Evolutionary conservation across 2,113 vertebrate genomes (phyloP).

Genomic region (Gadus macrocephalus): DNA sequence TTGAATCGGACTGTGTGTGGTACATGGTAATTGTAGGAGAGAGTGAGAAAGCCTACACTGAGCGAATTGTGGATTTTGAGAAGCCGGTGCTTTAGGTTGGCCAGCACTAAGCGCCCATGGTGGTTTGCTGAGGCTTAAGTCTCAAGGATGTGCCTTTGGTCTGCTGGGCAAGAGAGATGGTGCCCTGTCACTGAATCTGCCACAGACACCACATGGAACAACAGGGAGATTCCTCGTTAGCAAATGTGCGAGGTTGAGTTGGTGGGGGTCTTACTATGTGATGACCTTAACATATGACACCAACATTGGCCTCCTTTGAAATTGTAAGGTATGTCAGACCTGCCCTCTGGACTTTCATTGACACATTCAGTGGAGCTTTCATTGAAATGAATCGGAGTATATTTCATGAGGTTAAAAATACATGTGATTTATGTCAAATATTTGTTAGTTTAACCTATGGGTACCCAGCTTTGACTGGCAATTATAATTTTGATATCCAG

Average conservation of each 20-base stretch:
- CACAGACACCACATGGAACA: slow-evolving; percentile 35
- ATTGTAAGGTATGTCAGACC: slow-evolving; percentile 35
- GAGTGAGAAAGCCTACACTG: slow-evolving; percentile 31
- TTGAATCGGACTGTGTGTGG: slow-evolving; percentile 47
- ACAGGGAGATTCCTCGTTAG: slow-evolving; percentile 34
- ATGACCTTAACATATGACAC: slow-evolving; percentile 46
- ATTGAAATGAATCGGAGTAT: slow-evolving; percentile 40
- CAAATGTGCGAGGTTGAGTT: slow-evolving; percentile 12
- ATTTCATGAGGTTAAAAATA: slow-evolving; percentile 12
- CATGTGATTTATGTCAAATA: slow-evolving; percentile 31
- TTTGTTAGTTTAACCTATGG: background rate
- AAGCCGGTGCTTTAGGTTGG: slow-evolving; percentile 39
- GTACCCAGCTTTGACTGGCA: slow-evolving; percentile 23
- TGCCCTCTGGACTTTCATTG: slow-evolving; percentile 29
- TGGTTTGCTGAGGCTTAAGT: slow-evolving; percentile 33
- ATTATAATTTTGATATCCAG: slow-evolving; percentile 33
- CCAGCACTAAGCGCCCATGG: slow-evolving; percentile 22
- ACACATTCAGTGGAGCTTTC: slow-evolving; percentile 39
- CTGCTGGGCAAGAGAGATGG: slow-evolving; percentile 28
- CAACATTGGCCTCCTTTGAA: slow-evolving; percentile 27
- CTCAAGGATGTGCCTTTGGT: slow-evolving; percentile 48
- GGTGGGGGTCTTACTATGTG: slow-evolving; percentile 36
- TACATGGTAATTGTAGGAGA: slow-evolving; percentile 47
- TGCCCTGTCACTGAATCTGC: slow-evolving; percentile 39
- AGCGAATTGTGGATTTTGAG: slow-evolving; percentile 46